Conservation (phyloP, 2,113 vertebrate genomes). For the Mustela nigripes region DNA sequence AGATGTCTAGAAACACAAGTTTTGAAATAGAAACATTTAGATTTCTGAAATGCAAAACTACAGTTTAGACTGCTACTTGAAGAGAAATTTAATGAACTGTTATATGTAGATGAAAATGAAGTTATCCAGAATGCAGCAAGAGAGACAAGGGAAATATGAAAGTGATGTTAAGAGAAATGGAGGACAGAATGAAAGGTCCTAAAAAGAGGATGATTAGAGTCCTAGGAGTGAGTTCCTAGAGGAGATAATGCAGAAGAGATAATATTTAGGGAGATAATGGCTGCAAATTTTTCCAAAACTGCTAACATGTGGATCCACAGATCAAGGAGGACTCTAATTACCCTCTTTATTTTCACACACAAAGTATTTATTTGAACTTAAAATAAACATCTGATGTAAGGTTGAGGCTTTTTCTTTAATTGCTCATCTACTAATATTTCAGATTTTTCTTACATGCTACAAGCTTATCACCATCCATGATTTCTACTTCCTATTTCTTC, state of each 20-base stretch:
- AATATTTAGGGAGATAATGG: background rate
- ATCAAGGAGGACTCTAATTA: background rate
- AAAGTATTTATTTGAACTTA: conserved; percentile 1
- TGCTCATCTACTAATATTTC: background rate
- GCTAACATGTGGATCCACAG: background rate
- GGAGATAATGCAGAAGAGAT: background rate
- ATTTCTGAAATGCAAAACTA: background rate
- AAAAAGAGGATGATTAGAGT: background rate
- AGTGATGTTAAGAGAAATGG: background rate
- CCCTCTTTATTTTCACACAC: background rate
- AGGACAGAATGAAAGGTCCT: background rate
- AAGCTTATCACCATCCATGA: background rate
- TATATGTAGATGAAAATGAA: background rate
- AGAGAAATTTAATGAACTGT: conserved; percentile 20
- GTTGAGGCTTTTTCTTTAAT: background rate
- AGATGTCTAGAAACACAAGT: background rate
- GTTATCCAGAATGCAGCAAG: background rate
- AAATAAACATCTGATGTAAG: background rate
- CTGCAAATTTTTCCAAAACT: background rate
- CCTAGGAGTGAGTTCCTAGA: background rate
- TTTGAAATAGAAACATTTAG: background rate
- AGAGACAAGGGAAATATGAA: background rate
- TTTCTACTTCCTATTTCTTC: background rate
- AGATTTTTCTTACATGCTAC: background rate
- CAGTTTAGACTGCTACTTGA: background rate